Base-by-base conservation (phyloP, 1,140 invertebrate genomes). In the Melanaphis sacchari region DNA sequence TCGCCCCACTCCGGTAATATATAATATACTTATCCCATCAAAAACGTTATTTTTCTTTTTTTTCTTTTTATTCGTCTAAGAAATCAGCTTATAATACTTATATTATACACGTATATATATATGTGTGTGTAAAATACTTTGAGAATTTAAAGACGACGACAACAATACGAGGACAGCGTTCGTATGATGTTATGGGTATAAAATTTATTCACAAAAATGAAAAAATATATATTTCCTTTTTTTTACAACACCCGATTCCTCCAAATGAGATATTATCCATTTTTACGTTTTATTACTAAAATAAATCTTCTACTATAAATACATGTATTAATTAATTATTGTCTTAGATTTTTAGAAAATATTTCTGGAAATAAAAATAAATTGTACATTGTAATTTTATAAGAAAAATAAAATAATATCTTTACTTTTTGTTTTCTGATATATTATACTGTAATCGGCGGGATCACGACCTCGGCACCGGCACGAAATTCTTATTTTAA, bases 11-110 rank as follows among this genome's bases (percentile, higher is more conserved):
- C 18, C 31, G n/a, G 81, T 49, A 59, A 66, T 59, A 66, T 66
- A 66, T 41, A 41, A 90, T 59, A 59, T 90, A 59, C 89, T 59
- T 66, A 54, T 89, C 36, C 36, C 88, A 54, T 89, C 49, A 38
- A 24, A 54, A 11, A 22, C 49, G 11, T 38, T 88, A n/a, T 89
- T 88, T 89, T 89, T 89, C 18, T 18, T 89, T 1, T 31, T 46
- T 40, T 40, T 26, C 24, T 15, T 46, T 40, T 40, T 26, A 9
- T 15, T 84, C 38, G 59, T 76, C 38, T 26, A 24, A 84, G 82
- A 84, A 84, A 84, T 76, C 82, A 41, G 40, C 82, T 84, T 84
- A 11, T 38, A 38, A 82, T 82, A 84, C 82, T 38, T 31, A 15
- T 76, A 76, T n/a, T 76, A 76, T 76, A 18, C 26, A 18, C 4